Base-by-base conservation (phyloP, 2,888 invertebrate species). In the Andrena haemorrhoa region DNA sequence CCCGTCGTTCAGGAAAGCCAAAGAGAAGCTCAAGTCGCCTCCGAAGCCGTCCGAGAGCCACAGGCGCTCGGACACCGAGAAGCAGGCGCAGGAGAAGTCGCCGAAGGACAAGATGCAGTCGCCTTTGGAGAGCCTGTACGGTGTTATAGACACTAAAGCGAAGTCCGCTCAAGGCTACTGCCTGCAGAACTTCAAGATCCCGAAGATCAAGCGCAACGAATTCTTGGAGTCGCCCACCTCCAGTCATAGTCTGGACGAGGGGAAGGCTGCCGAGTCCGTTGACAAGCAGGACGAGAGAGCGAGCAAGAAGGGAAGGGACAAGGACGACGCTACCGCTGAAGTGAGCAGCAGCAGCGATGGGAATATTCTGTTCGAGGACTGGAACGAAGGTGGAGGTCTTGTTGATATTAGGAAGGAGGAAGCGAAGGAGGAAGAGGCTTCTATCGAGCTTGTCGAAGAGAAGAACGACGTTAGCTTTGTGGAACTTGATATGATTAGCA, bases 171-270 rank as follows among this genome's bases (percentile, higher is more conserved):
- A 94, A 81, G 94, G 94, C 1, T 94, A 94, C 83, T 94, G 94
- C 5, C 86, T 95, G 20, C 95, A 95, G 78, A 94, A 94, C 29
- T 95, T 95, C 79, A 95, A 94, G 87, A 95, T 95, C 77, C 95
- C 95, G 0, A 95, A 95, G 89, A 93, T 94, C 60, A 94, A 94
- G 76, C 93, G 93, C n/a, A 88, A 91, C 2, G 93, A 91, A 10
- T 85, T 89, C 4, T 82, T 86, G 23, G 72, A 78, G 1, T 84
- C 89, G 2, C 83, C 71, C 0, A 73, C 47, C 16, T 70, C 79
- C 6, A 85, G 23, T 12, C 64, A 71, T 0, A 47, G 23, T 0
- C 3, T 23, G 0, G 84, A 84, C 0, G 87, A 87, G 0, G 7
- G 7, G 7, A 86, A 78, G 16, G 4, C 41, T 6, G 20, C 12